Percentiles rank a stretch among this genome's conserved stretches.
phyloP scores from a whole-genome alignment of 2,797 vertebrate genomes.

The Falco rusticolus region DNA sequence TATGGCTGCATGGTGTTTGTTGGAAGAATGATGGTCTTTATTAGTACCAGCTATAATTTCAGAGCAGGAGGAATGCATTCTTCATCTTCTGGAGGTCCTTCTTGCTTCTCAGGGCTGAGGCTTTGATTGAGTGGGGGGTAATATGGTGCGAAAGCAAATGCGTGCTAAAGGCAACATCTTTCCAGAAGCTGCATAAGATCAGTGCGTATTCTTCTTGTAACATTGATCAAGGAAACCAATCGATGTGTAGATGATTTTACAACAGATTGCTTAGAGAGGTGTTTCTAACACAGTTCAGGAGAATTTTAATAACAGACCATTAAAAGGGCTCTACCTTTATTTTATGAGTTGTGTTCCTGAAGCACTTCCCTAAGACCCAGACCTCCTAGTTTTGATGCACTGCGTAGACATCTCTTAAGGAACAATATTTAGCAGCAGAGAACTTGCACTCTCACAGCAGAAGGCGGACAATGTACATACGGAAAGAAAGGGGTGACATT shows the following conservation, averaged over 20 bases:
- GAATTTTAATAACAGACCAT: background rate
- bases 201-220: background rate
- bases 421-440: background rate
- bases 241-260: background rate
- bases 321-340: background rate
- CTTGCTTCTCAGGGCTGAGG: background rate
- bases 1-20: background rate
- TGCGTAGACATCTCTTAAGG: background rate
- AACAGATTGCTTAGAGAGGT: background rate
- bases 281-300: background rate
- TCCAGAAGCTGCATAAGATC: background rate
- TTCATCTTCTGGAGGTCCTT: background rate
- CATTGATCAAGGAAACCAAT: background rate
- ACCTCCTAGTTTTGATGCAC: background rate
- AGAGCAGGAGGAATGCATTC: background rate
- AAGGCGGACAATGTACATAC: background rate
- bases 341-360: background rate
- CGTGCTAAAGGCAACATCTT: background rate
- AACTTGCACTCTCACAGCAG: background rate
- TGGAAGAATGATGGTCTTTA: background rate
- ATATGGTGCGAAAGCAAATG: accelerated
- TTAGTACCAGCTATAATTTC: background rate
- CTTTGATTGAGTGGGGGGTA: background rate
- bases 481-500: background rate
- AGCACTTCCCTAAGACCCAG: background rate